Evolutionary conservation across 2,113 vertebrate species (phyloP), one percentile per base, ranked within the genome.

Genomic region (Silurus asotus): DNA sequence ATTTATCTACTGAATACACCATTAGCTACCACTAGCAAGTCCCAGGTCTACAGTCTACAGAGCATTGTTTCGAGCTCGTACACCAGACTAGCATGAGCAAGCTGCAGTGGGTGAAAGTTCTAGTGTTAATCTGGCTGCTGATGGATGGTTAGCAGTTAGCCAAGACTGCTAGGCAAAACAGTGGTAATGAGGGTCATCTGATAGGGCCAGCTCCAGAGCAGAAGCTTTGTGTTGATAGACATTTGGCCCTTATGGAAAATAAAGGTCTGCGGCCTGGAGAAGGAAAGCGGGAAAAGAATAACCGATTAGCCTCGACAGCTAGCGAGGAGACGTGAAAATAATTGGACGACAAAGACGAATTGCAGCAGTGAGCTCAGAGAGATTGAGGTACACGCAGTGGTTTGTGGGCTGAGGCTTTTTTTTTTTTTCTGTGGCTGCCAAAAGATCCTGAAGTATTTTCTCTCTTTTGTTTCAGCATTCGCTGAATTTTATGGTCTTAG

Each of bases 151-250:
- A 83, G 84, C 20, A 25, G 77, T 87, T 84, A 79, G 84, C 53
- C 65, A 81, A 75, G n/a, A 53, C 75, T 58, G 82, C 45, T 62
- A 86, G 75, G 76, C 84, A 64, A 81, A 82, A 78, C 88, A 48
- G 59, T 59, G 69, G 58, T 84, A 87, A 89, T 87, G 85, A 84
- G 85, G 37, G 88, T 89, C 85, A 89, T 84, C 84, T 88, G 88
- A 88, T 86, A 88, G 20, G 84, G 51, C 84, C 62, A 45, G 51
- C 61, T 69, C 62, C 51, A 58, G 75, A 85, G 75, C 84, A 79
- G 48, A 65, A 67, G 23, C 84, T 15, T 19, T 19, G 23, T 67
- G 82, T 82, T 84, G 88, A 89, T 77, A 70, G 88, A 87, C 51
- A 51, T 77, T 83, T 81, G 53, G 77, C 55, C 84, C 85, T 87